Percentiles rank a stretch among this genome's conserved stretches.
These are phyloP conservation scores for Coenobita brevimanus DNA, from an alignment of 1,140 invertebrate species.

Conservation along the genomic window DNA sequence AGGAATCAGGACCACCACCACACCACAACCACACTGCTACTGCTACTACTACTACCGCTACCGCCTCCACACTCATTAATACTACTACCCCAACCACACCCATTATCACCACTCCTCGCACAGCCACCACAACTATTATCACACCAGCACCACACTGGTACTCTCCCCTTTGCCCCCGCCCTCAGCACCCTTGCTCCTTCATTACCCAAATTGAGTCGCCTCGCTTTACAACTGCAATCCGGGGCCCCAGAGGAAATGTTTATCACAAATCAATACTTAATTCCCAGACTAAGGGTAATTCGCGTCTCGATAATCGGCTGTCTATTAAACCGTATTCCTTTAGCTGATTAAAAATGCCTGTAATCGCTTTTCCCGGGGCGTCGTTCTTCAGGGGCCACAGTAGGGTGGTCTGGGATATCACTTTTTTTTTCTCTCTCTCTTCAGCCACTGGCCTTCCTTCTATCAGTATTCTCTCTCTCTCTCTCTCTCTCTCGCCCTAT, in stretches of 20 bases:
- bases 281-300: conserved; percentile 44
- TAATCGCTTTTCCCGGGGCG: not conserved
- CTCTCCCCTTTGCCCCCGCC: not conserved
- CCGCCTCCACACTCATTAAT: not conserved
- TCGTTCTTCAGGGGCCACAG: no score
- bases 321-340: conserved; percentile 22
- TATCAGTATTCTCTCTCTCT: no score
- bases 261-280: conserved; percentile 58
- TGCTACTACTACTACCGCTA: not conserved
- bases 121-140: not conserved
- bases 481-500: no score
- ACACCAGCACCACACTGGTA: not conserved
- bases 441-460: no score
- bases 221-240: conserved; percentile 20
- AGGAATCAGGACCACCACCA: not conserved
- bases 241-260: conserved; percentile 23
- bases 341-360: conserved; percentile 14
- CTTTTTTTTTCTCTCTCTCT: no score
- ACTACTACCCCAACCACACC: not conserved
- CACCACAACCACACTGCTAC: not conserved
- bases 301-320: conserved; percentile 41
- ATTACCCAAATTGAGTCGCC: conserved; percentile 48
- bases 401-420: no score
- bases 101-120: not conserved
- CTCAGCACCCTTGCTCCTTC: conserved; percentile 20